phyloP scores from a whole-genome alignment of 37 sponge, comb jelly and placozoan species.

The Tethya wilhelma region DNA sequence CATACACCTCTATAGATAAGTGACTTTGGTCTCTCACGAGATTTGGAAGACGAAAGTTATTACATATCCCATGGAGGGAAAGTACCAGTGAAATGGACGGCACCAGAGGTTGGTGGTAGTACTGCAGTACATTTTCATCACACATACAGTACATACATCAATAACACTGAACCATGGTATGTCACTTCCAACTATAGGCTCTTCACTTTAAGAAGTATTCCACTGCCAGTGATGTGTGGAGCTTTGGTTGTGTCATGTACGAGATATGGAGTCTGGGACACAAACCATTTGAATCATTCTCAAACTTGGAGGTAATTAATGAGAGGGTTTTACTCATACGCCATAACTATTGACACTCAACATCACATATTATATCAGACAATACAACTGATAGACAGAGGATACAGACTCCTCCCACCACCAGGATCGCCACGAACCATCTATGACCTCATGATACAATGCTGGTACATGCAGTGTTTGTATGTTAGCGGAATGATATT shows the following conservation, averaged over 20 bases:
- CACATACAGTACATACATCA: no score
- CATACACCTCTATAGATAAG: constrained; percentile 30
- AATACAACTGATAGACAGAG: constrained; percentile 32
- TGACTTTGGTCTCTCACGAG: constrained; percentile 75
- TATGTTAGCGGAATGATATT: neutral
- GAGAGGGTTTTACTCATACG: no score
- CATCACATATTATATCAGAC: constrained; percentile 18
- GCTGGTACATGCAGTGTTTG: constrained; percentile 46
- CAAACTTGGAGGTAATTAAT: constrained; percentile 14
- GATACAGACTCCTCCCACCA: constrained; percentile 60
- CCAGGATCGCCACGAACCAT: constrained; percentile 57
- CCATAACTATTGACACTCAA: no score
- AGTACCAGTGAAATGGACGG: no score
- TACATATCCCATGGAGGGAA: constrained; percentile 57
- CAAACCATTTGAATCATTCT: constrained; percentile 25
- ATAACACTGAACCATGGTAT: no score
- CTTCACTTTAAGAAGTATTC: constrained; percentile 28
- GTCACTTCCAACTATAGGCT: no score
- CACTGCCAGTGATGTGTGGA: no score
- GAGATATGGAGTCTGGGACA: constrained; percentile 63
- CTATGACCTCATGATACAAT: constrained; percentile 69
- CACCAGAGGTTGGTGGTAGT: constrained; percentile 38
- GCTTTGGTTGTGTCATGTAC: no score
- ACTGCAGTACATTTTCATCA: no score
- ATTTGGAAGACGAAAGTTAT: constrained; percentile 45